A percentile compares a stretch with the other conserved stretches of the same genome.
Conservation (phyloP, 1,140 invertebrate species). For the Drosophila yakuba region DNA sequence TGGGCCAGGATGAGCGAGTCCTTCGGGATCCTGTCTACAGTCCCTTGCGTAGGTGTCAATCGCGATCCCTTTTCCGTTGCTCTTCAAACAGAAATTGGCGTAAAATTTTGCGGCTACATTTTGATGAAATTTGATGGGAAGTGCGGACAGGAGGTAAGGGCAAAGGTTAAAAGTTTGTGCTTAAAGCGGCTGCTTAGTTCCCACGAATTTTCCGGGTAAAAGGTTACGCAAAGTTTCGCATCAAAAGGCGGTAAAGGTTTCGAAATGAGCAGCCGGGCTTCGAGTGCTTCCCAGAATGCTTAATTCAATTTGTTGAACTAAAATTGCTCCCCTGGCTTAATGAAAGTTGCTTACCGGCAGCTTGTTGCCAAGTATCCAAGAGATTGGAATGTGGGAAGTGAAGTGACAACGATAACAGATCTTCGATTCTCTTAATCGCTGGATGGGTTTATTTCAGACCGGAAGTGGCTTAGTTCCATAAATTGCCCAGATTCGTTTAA, state of each 20-base stretch:
- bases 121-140: constrained; percentile 34
- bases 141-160: neutral
- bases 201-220: constrained; percentile 34
- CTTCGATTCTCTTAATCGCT: constrained; percentile 12
- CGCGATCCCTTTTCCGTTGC: constrained; percentile 17
- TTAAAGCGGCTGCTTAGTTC: constrained; percentile 39
- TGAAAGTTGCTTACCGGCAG: constrained; percentile 35
- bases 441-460: constrained; percentile 1
- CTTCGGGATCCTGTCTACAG: neutral
- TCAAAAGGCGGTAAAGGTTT: constrained; percentile 35
- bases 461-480: constrained; percentile 15
- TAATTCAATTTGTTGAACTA: constrained; percentile 62
- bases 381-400: constrained; percentile 24
- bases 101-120: constrained; percentile 57
- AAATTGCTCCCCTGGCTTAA: constrained; percentile 24
- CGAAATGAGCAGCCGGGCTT: constrained; percentile 5
- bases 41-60: constrained; percentile 28
- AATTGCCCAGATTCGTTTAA: constrained; percentile 2
- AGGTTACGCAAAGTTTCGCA: constrained; percentile 54
- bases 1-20: constrained; percentile 17
- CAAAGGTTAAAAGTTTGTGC: constrained; percentile 57
- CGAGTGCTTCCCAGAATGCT: constrained; percentile 43
- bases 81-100: constrained; percentile 51
- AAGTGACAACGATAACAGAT: constrained; percentile 22
- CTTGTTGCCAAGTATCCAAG: constrained; percentile 1